phyloP scores from a whole-genome alignment of 2,797 vertebrate genomes.

The Schizothorax lantsangensis region DNA sequence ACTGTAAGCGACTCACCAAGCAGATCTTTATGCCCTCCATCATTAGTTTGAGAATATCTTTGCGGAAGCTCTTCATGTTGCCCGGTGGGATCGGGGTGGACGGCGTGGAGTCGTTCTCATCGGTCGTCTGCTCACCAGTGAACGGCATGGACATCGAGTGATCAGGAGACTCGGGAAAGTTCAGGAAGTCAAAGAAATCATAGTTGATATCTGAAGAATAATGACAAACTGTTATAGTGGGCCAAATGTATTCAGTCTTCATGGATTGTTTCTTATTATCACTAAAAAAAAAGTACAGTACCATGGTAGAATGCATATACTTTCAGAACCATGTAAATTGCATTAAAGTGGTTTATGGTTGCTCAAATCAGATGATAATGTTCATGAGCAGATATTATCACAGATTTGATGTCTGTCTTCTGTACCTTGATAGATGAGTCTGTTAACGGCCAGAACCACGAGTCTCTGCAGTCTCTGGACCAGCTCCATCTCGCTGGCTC shows the following conservation, averaged over 20 bases:
- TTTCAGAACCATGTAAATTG: background rate
- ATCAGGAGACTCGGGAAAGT: constrained; percentile 84
- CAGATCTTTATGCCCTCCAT: constrained; percentile 90
- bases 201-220: constrained; percentile 81
- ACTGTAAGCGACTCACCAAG: constrained; percentile 78
- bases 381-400: background rate
- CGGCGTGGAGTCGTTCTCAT: constrained; percentile 79
- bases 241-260: background rate
- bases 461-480: constrained; percentile 92
- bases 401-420: background rate
- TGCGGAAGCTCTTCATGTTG: constrained; percentile 88
- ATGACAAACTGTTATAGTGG: background rate
- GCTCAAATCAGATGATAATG: background rate
- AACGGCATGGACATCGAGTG: constrained; percentile 77
- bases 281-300: background rate
- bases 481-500: constrained; percentile 90
- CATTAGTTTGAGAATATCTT: constrained; percentile 89
- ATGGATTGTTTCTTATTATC: background rate
- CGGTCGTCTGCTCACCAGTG: constrained; percentile 75
- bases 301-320: background rate
- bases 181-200: constrained; percentile 87
- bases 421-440: constrained; percentile 92
- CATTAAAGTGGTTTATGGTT: background rate
- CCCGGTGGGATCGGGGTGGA: constrained; percentile 74
- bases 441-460: constrained; percentile 90